A percentile compares a stretch with the other conserved stretches of the same genome.
Conservation (phyloP, 2,797 vertebrate genomes). For the Phrynocephalus forsythii region DNA sequence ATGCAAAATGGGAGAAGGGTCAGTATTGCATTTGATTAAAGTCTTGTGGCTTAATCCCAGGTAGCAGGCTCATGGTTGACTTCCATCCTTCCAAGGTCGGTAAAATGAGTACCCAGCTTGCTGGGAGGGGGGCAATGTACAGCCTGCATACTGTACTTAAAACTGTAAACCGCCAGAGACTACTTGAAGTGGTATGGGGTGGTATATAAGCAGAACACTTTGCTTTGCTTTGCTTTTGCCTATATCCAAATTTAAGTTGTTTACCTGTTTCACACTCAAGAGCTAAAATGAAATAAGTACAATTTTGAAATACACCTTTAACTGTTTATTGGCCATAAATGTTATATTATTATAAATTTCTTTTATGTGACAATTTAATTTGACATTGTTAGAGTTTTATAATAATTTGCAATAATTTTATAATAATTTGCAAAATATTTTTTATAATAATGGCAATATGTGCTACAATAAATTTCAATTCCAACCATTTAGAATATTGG, state of each 20-base stretch:
- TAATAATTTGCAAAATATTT: neutral
- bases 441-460: neutral
- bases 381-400: neutral
- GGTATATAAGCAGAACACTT: too few relatives aligned
- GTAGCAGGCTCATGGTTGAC: too few relatives aligned
- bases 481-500: slow-evolving; percentile 10
- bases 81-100: too few relatives aligned
- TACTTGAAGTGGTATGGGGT: too few relatives aligned
- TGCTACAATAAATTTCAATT: neutral
- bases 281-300: neutral
- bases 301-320: neutral
- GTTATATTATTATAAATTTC: neutral
- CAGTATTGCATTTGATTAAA: neutral
- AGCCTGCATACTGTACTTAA: too few relatives aligned
- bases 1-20: neutral
- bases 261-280: neutral
- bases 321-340: neutral
- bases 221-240: neutral
- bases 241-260: neutral
- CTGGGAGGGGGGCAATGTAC: too few relatives aligned
- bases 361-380: slow-evolving; percentile 1
- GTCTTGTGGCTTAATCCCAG: neutral
- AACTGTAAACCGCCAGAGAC: too few relatives aligned
- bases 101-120: too few relatives aligned
- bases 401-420: neutral